Conservation (phyloP, 2,888 invertebrate genomes). For the Vesta saturnalis region DNA sequence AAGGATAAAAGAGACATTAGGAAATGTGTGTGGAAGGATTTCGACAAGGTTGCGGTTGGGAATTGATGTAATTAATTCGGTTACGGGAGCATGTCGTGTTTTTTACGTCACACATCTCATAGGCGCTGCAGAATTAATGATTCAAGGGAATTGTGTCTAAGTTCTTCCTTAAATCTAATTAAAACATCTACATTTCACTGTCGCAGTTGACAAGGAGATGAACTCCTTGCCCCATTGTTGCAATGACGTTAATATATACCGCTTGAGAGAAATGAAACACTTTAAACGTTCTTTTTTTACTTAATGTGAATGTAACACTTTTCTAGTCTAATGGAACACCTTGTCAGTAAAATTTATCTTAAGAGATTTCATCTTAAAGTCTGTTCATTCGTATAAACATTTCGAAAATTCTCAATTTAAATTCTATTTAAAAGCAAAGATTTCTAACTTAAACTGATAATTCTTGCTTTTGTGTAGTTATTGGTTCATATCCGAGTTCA, state of each 20-base stretch:
- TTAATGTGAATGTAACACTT: constrained; percentile 29
- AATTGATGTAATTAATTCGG: constrained; percentile 10
- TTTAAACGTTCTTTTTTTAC: constrained; percentile 28
- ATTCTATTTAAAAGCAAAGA: constrained; percentile 8
- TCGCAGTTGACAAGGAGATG: constrained; percentile 39
- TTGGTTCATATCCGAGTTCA: not conserved
- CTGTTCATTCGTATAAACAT: constrained; percentile 12
- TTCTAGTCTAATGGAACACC: constrained; percentile 32
- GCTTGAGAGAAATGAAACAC: constrained; percentile 25
- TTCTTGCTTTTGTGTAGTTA: not conserved
- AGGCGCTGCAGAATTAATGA: constrained; percentile 29
- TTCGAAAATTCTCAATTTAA: constrained; percentile 15
- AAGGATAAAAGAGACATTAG: constrained; percentile 4
- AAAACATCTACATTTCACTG: constrained; percentile 45
- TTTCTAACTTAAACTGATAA: not conserved
- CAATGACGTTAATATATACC: constrained; percentile 31
- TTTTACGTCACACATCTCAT: constrained; percentile 24
- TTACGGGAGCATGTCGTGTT: constrained; percentile 11
- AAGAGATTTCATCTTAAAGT: constrained; percentile 33
- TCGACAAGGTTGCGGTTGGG: not conserved
- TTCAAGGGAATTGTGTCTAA: constrained; percentile 21
- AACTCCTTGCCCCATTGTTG: constrained; percentile 33
- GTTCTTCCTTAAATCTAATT: constrained; percentile 44
- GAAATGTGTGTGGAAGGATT: constrained; percentile 8
- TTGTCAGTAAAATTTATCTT: constrained; percentile 39